Evolutionary conservation across 2,113 vertebrate genomes (phyloP).

Genomic region (Callipepla squamata): DNA sequence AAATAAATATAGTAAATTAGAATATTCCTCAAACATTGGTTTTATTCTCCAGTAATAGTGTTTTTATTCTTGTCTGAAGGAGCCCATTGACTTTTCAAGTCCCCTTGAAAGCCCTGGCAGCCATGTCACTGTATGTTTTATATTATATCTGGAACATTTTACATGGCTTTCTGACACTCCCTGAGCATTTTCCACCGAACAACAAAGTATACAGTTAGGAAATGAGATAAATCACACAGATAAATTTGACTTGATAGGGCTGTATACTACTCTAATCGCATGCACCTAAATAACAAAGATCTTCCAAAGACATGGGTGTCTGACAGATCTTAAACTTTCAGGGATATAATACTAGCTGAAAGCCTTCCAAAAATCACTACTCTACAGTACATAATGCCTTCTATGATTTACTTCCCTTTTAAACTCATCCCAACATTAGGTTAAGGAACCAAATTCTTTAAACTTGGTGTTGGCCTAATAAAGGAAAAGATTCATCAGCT

Average conservation of each 20-base stretch:
- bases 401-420: background rate
- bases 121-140: background rate
- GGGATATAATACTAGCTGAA: background rate
- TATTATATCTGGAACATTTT: background rate
- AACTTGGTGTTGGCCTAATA: background rate
- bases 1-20: background rate
- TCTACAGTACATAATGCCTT: background rate
- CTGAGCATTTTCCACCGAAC: background rate
- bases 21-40: background rate
- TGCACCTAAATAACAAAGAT: background rate
- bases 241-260: no score
- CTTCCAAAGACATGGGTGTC: background rate
- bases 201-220: background rate
- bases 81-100: background rate
- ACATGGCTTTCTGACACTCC: background rate
- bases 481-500: background rate
- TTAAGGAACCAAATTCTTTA: background rate
- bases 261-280: background rate
- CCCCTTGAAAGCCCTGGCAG: background rate
- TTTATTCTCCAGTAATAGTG: background rate
- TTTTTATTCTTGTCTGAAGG: constrained; percentile 12
- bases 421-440: background rate
- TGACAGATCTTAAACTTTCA: background rate
- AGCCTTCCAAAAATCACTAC: background rate
- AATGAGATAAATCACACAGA: background rate